These are phyloP conservation scores for Morphnarchus princeps DNA, from an alignment of 2,113 vertebrate species.

Conservation along the genomic window DNA sequence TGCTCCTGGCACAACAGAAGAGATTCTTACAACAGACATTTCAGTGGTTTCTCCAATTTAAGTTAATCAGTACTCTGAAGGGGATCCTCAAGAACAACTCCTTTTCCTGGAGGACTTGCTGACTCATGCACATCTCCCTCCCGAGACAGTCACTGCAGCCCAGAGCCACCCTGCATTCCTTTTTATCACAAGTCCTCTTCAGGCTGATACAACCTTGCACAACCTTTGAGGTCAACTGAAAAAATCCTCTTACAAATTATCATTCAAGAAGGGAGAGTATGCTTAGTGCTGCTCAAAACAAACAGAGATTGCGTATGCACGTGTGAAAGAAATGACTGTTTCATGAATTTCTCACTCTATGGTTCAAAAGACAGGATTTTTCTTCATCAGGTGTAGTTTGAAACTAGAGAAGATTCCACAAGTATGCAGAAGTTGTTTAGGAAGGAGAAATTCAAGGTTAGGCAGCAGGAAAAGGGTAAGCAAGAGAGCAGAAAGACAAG, in stretches of 20 bases:
- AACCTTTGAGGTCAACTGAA: not conserved
- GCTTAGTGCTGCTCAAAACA: not conserved
- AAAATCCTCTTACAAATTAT: not conserved
- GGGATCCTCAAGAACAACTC: not conserved
- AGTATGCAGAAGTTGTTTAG: not conserved
- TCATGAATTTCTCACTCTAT: not conserved
- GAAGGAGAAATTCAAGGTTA: not conserved
- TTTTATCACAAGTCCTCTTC: not conserved
- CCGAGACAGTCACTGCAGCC: not conserved
- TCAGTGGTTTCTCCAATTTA: not conserved
- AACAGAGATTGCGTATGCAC: not conserved
- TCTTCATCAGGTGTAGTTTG: not conserved
- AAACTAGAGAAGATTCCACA: not conserved
- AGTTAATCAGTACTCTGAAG: not conserved
- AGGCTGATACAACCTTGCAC: not conserved
- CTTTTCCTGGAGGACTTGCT: not conserved
- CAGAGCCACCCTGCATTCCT: not conserved
- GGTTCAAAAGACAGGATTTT: not conserved
- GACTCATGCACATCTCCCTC: not conserved
- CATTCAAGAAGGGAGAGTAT: not conserved
- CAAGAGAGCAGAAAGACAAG: not conserved
- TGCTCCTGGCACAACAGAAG: not conserved
- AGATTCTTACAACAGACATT: not conserved
- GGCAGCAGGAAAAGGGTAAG: not conserved
- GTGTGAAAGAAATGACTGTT: not conserved